Percentiles rank a stretch among this genome's conserved stretches.
These are phyloP conservation scores for Linepithema humile DNA, from an alignment of 1,140 invertebrate species.

Conservation along the genomic window DNA sequence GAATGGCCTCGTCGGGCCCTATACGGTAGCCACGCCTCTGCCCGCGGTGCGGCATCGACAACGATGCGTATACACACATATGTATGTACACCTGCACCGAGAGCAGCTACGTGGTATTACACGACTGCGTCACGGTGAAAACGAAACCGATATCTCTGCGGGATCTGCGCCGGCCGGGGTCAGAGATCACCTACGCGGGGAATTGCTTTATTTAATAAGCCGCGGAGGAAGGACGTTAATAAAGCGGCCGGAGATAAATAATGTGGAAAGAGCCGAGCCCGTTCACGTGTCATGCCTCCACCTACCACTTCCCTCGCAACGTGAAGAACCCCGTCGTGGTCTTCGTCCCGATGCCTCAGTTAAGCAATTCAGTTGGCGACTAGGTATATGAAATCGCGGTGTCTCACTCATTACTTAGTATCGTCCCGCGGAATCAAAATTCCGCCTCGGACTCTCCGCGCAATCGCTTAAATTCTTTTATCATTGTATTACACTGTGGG, in stretches of 20 bases:
- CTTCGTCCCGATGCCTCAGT: constrained; percentile 37
- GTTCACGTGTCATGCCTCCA: constrained; percentile 71
- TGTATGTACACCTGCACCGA: constrained; percentile 3
- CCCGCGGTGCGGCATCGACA: constrained; percentile 56
- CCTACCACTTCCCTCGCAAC: not conserved
- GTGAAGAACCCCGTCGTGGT: not conserved
- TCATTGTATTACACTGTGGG: not conserved
- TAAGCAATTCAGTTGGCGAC: constrained; percentile 36
- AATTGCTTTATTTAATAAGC: constrained; percentile 83
- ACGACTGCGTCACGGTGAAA: constrained; percentile 72
- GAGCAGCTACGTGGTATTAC: constrained; percentile 32
- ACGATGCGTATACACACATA: constrained; percentile 23
- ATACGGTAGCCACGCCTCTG: constrained; percentile 58
- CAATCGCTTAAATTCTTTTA: constrained; percentile 22
- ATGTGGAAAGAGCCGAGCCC: constrained; percentile 78
- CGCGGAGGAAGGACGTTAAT: constrained; percentile 78
- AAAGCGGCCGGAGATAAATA: constrained; percentile 79
- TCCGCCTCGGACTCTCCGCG: not conserved
- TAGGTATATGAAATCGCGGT: not conserved
- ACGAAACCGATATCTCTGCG: constrained; percentile 78
- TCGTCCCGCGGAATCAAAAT: constrained; percentile 4
- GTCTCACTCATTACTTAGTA: not conserved
- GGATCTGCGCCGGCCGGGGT: constrained; percentile 73
- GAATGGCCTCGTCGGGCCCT: constrained; percentile 16
- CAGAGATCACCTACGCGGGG: constrained; percentile 70